Evolutionary conservation across 2,888 invertebrate species (phyloP), one percentile per base, ranked within the genome.

Genomic region (Rotaria socialis): DNA sequence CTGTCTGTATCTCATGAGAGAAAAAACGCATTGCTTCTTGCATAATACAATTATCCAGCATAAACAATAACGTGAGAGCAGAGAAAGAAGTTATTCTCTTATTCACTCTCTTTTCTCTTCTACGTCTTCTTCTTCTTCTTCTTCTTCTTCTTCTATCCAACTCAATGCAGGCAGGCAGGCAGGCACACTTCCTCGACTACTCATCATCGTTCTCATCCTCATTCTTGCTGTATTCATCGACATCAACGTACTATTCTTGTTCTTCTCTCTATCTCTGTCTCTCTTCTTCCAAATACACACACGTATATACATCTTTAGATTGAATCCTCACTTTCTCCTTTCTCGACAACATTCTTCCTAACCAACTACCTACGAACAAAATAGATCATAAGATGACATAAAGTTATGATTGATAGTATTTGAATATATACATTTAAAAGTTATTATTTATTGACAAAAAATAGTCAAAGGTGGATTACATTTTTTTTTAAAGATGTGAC

Each of bases 401-500:
- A 24, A 60, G 2, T 27, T 27, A 27, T 3, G 7, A 60, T 60
- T 60, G 58, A 60, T 60, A 27, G 4, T 60, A 60, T 60, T 60
- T 60, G 27, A 60, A 27, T 60, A 60, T 60, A n/a, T 8, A 27
- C 58, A 60, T 60, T 60, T 60, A n/a, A 27, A 60, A 60, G 27
- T 60, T 27, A 60, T 60, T n/a, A 60, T 60, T 58, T 60, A 27
- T 60, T 60, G 58, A 60, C 27, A 60, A 27, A 60, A 60, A 60
- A 52, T 4, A 52, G 50, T 60, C 11, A 27, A 11, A 60, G 27
- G 58, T 60, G 27, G 58, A n/a, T 60, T 60, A 60, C 58, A 60
- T 27, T 60, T 60, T 60, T 58, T 60, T 60, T 60, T 60, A 11
- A 60, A 60, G 58, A 60, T 60, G 58, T 60, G 58, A 60, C 58